Conservation (phyloP, 2,113 vertebrate species). For the Hyperopisus bebe region DNA sequence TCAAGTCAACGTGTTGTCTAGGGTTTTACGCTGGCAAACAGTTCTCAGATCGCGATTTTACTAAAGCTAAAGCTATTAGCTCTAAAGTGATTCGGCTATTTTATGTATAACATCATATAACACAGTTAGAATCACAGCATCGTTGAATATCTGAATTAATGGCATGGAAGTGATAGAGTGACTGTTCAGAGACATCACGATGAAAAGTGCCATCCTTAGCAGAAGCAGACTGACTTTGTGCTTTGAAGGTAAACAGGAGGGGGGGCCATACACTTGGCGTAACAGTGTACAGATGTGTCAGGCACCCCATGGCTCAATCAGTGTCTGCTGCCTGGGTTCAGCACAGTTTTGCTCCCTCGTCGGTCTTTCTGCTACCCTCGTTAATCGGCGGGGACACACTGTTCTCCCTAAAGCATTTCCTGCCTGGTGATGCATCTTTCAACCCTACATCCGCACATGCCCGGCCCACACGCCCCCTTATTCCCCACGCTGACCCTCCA, state of each 20-base stretch:
- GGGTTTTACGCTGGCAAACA: background rate
- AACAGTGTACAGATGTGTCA: background rate
- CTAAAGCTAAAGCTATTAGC: background rate
- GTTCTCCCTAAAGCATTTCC: slow-evolving; percentile 13
- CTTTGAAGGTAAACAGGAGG: background rate
- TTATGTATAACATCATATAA: background rate
- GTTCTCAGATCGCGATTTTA: background rate
- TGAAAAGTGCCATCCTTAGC: background rate
- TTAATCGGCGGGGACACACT: slow-evolving; percentile 6
- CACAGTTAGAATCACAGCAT: background rate
- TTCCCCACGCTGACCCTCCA: background rate
- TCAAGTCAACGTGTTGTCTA: background rate
- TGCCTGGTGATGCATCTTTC: slow-evolving; percentile 6
- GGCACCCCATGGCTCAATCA: background rate
- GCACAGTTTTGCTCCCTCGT: background rate
- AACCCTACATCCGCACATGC: background rate
- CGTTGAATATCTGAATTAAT: background rate
- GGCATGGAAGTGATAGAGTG: background rate
- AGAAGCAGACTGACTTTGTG: background rate
- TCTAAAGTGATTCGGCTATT: background rate
- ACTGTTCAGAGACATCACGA: background rate
- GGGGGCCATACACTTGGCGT: too few species aligned
- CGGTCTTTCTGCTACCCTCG: background rate
- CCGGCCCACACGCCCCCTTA: background rate
- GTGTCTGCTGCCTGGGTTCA: background rate